A percentile compares a stretch with the other conserved stretches of the same genome.
phyloP scores from a whole-genome alignment of 2,113 vertebrate genomes.

The Heloderma charlesbogerti region DNA sequence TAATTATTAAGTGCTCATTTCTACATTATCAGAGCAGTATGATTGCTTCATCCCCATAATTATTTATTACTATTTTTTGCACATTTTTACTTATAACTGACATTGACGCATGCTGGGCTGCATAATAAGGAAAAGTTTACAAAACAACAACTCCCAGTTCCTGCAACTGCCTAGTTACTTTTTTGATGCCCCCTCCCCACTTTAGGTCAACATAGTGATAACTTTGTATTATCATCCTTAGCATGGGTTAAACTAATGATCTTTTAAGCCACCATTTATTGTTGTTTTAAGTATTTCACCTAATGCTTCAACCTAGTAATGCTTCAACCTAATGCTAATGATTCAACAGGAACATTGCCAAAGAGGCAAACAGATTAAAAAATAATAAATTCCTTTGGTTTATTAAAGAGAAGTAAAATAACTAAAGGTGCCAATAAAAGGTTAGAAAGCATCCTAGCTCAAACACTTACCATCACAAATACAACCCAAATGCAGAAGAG shows the following conservation, averaged over 20 bases:
- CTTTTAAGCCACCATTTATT: fast-evolving
- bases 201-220: not conserved
- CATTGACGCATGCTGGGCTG: fast-evolving
- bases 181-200: not conserved
- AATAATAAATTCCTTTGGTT: not conserved
- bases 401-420: slow-evolving; percentile 22
- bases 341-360: not conserved
- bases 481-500: slow-evolving; percentile 93
- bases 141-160: not conserved
- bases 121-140: not conserved
- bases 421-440: not conserved
- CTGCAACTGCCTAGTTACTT: not conserved
- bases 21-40: not conserved
- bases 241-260: fast-evolving
- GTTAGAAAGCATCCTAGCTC: slow-evolving; percentile 23
- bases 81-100: not conserved
- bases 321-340: not conserved
- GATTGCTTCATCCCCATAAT: not conserved
- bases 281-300: not conserved
- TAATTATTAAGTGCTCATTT: not conserved
- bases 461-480: slow-evolving; percentile 85
- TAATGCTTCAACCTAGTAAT: too few species aligned
- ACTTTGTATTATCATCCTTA: not conserved
- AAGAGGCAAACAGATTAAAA: not conserved
- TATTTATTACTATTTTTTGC: not conserved